A percentile compares a stretch with the other conserved stretches of the same genome.
These are phyloP conservation scores for Geotrupes spiniger DNA, from an alignment of 2,888 invertebrate genomes.

Conservation along the genomic window DNA sequence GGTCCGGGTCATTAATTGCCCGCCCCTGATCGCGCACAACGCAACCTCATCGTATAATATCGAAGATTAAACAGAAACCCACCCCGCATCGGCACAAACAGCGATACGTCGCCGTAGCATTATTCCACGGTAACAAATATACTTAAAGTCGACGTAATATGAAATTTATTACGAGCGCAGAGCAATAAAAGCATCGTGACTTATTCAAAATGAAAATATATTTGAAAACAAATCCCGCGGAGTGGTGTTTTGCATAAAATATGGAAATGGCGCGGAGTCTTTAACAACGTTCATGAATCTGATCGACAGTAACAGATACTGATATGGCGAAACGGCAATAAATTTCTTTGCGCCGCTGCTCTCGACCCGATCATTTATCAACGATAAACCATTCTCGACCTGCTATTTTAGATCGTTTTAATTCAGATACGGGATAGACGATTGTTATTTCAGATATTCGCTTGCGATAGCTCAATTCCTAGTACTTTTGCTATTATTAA, in stretches of 20 bases:
- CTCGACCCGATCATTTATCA: conserved; percentile 36
- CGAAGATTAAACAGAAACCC: no score
- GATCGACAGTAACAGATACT: conserved; percentile 37
- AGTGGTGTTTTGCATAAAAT: conserved; percentile 26
- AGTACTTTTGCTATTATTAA: conserved; percentile 1
- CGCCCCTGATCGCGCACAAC: no score
- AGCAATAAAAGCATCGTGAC: no score
- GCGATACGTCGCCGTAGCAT: no score
- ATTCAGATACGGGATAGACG: conserved; percentile 14
- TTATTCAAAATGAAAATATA: conserved; percentile 26
- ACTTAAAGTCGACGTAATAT: no score
- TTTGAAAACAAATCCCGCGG: conserved; percentile 25
- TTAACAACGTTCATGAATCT: conserved; percentile 35
- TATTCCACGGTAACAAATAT: no score
- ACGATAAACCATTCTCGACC: conserved; percentile 25
- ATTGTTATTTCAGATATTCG: neutral
- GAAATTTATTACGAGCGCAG: no score
- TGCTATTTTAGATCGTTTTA: conserved; percentile 15
- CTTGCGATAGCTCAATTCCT: conserved; percentile 2
- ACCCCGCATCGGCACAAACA: no score
- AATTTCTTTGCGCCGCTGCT: conserved; percentile 34
- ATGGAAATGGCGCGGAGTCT: conserved; percentile 37
- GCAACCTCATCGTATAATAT: no score
- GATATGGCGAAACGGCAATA: conserved; percentile 35
- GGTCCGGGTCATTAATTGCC: no score